phyloP scores from a whole-genome alignment of 2,113 vertebrate species.

The Esox niger region DNA sequence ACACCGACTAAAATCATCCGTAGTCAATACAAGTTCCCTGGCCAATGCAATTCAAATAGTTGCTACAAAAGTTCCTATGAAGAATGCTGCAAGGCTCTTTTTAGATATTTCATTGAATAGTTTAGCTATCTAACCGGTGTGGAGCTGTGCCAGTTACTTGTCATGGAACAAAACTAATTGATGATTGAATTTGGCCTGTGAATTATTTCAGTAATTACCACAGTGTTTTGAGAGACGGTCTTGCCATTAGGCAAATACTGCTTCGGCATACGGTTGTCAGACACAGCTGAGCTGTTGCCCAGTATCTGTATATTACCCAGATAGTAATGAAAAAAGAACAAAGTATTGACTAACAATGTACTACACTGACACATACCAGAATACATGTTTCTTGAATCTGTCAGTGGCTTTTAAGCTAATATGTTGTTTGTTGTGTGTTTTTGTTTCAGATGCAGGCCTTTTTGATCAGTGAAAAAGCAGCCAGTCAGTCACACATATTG shows the following conservation, averaged over 20 bases:
- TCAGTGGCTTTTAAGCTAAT: constrained; percentile 29
- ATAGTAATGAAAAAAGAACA: no score
- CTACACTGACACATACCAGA: no score
- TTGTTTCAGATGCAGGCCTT: constrained; percentile 58
- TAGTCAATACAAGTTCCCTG: constrained; percentile 50
- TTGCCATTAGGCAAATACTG: constrained; percentile 68
- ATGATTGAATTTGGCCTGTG: constrained; percentile 57
- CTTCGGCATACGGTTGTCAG: constrained; percentile 51
- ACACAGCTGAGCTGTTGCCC: neutral
- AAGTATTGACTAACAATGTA: no score
- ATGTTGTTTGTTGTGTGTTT: constrained; percentile 60
- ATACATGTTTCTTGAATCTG: no score
- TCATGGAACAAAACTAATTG: constrained; percentile 43
- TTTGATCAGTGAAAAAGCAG: constrained; percentile 64
- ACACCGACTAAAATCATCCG: constrained; percentile 44
- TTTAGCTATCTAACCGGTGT: constrained; percentile 51
- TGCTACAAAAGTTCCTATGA: no score
- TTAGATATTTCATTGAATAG: no score
- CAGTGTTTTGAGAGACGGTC: constrained; percentile 60
- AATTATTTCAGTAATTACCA: constrained; percentile 65
- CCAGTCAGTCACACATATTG: constrained; percentile 43
- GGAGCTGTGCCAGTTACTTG: constrained; percentile 30
- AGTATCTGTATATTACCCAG: no score
- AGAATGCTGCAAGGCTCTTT: no score
- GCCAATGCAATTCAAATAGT: neutral